Conservation (phyloP, 2,888 invertebrate genomes). For the Archips crataeganus region DNA sequence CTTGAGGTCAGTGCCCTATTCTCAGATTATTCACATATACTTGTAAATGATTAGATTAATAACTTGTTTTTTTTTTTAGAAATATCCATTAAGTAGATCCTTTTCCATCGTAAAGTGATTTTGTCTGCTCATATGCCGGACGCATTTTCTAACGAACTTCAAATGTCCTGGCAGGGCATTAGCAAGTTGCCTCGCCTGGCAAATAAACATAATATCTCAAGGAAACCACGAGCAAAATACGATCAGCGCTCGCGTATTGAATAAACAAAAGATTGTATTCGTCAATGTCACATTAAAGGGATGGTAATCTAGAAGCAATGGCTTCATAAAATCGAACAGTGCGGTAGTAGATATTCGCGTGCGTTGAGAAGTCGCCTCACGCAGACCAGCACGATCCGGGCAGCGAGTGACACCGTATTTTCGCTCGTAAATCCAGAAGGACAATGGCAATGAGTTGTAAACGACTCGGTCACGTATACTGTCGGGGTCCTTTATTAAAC, state of each 20-base stretch:
- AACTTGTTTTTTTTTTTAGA: constrained; percentile 49
- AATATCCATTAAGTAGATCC: constrained; percentile 20
- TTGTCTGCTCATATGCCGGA: not conserved
- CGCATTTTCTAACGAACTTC: not conserved
- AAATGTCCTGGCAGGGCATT: constrained; percentile 12
- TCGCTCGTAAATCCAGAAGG: constrained; percentile 57
- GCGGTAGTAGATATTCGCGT: constrained; percentile 50
- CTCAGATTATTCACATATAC: constrained; percentile 50
- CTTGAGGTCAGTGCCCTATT: constrained; percentile 59
- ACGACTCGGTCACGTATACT: constrained; percentile 59
- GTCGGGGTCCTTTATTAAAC: constrained; percentile 54
- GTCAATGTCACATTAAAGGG: constrained; percentile 66
- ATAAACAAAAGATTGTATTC: constrained; percentile 61
- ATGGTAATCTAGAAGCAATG: constrained; percentile 58
- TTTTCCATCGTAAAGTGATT: not conserved
- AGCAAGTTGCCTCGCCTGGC: constrained; percentile 18
- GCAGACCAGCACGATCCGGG: constrained; percentile 54
- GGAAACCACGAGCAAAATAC: constrained; percentile 33
- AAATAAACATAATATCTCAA: constrained; percentile 21
- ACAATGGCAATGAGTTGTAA: constrained; percentile 56
- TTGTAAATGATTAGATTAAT: constrained; percentile 46
- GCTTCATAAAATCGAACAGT: constrained; percentile 58
- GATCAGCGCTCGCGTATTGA: constrained; percentile 48
- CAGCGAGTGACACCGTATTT: constrained; percentile 49
- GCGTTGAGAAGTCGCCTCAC: constrained; percentile 63